Evolutionary conservation across 2,113 vertebrate genomes (phyloP).

Genomic region (Ptilorrhoa leucosticta): DNA sequence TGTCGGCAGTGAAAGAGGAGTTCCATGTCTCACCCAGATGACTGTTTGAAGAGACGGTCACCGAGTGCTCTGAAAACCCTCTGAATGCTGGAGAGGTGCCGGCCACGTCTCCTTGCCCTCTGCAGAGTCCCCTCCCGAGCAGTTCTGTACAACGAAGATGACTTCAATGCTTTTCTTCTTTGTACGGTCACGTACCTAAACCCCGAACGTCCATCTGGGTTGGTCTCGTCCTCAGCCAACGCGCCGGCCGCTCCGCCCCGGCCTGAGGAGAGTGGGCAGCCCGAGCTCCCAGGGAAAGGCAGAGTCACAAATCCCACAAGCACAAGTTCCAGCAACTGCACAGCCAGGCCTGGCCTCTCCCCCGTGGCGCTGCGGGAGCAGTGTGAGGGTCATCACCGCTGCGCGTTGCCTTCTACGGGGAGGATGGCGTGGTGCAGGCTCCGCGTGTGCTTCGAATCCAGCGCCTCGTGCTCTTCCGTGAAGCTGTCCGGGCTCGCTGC

Average conservation of each 20-base stretch:
- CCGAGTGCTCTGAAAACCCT: not conserved
- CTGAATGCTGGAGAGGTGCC: not conserved
- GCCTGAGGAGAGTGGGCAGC: not conserved
- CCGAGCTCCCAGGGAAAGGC: not conserved
- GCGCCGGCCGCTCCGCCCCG: accelerated
- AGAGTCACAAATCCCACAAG: not conserved
- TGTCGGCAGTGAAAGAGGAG: not conserved
- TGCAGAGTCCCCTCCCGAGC: not conserved
- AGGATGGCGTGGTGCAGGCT: conserved; percentile 83
- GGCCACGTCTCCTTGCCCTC: not conserved
- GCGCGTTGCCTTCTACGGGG: conserved; percentile 78
- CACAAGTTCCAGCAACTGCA: not conserved
- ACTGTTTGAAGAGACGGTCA: not conserved
- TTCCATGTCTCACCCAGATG: not conserved
- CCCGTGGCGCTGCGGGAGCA: not conserved
- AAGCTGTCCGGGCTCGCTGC: conserved; percentile 92
- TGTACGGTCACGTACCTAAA: conserved; percentile 47
- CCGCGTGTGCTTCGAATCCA: conserved; percentile 72
- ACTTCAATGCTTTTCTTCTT: conserved; percentile 29
- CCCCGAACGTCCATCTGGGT: not conserved
- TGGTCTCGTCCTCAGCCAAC: not conserved
- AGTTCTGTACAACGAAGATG: conserved; percentile 57
- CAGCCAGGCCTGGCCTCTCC: not conserved
- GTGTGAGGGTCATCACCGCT: conserved; percentile 79
- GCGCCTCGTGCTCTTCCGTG: conserved; percentile 82